Evolutionary conservation across 2,113 vertebrate genomes (phyloP), one percentile per base, ranked within the genome.

Genomic region (Amblyopsis rosae): DNA sequence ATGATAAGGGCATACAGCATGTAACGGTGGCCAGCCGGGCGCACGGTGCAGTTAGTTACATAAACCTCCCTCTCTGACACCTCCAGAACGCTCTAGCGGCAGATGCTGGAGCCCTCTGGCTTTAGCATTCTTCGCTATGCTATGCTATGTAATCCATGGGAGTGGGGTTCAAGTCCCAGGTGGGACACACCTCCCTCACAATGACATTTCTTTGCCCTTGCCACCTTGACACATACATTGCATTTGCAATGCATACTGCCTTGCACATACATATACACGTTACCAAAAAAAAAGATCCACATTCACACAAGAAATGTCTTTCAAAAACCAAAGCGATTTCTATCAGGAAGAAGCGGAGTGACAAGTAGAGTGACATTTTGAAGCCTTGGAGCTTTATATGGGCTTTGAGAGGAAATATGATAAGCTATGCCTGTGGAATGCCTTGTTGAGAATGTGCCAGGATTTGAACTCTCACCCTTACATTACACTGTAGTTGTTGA

Each of bases 361-460:
- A 41, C 35, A 72, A 67, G 73, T 65, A 59, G 63, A 50, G 65
- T 46, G 56, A 85, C 72, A 82, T 84, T 83, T 81, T 78, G 72
- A 63, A 81, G 57, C 73, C 56, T 62, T 57, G 50, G 15, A 75
- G 71, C 69, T 82, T 11, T 11, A 70, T 69, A 50, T 48, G 35
- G 45, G 62, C 68, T 77, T 68, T 86, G 69, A 86, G 75, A 80
- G 75, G 66, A 77, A 83, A 83, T 58, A 74, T 73, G 73, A 82
- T 79, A 72, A 82, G 72, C 73, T 75, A 50, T 72, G 64, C 67
- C 65, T 67, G 62, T 77, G 82, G 81, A 86, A 87, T 86, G 79
- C 76, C 66, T 87, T 62, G 58, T 65, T 62, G 68, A 65, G 67
- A 75, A 62, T 80, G 62, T 57, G 82, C 72, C 82, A 59, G 17